These are phyloP conservation scores for Chrysemys picta DNA, from an alignment of 2,113 vertebrate species.

Conservation along the genomic window DNA sequence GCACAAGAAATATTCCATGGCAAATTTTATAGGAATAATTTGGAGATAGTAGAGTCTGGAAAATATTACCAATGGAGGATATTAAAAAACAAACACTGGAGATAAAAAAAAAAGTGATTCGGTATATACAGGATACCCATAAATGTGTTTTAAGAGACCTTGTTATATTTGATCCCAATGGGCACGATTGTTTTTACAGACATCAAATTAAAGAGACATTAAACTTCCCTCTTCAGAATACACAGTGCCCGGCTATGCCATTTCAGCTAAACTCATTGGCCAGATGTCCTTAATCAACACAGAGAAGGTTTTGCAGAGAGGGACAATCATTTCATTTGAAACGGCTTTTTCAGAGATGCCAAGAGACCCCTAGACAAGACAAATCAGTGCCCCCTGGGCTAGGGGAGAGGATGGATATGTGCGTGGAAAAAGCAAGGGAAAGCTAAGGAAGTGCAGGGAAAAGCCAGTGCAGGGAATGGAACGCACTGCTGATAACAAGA, in stretches of 20 bases:
- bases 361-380: neutral
- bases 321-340: neutral
- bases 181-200: neutral
- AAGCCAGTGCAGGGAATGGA: neutral
- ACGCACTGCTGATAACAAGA: neutral
- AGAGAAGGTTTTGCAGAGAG: neutral
- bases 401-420: neutral
- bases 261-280: neutral
- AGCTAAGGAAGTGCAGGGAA: neutral
- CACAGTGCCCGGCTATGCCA: neutral
- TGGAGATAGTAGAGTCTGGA: neutral
- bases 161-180: neutral
- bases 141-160: neutral
- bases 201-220: neutral
- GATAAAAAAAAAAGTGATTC: neutral
- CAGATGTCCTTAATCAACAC: neutral
- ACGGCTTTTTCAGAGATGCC: neutral
- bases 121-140: neutral
- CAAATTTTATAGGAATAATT: neutral
- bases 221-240: neutral
- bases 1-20: neutral
- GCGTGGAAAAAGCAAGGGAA: neutral
- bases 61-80: neutral
- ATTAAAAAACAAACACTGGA: neutral
- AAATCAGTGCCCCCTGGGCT: neutral